Percentiles rank a stretch among this genome's conserved stretches.
Evolutionary conservation across 2,797 vertebrate genomes (phyloP).

Genomic region (Zalophus californianus): DNA sequence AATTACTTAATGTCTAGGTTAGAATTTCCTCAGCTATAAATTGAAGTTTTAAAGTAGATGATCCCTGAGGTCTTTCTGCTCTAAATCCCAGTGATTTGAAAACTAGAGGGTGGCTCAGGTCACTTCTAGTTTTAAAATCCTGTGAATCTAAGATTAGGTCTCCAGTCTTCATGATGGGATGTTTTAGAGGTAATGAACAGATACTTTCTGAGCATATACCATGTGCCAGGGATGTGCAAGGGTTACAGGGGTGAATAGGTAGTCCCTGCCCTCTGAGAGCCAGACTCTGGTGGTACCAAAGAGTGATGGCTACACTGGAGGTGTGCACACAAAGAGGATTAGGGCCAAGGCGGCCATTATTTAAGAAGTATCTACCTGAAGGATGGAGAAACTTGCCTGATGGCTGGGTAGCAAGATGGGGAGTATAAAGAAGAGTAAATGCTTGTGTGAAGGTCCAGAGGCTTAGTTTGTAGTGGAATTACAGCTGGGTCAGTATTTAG

Average conservation of each 20-base stretch:
- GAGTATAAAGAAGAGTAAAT: not conserved
- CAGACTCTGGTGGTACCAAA: not conserved
- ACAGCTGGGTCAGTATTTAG: not conserved
- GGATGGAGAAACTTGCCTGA: not conserved
- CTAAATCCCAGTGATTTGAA: not conserved
- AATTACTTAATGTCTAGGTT: not conserved
- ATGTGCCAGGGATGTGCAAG: not conserved
- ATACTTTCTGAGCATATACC: not conserved
- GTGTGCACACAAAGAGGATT: not conserved
- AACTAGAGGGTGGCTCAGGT: not conserved
- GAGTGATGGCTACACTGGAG: not conserved
- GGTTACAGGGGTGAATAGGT: not conserved
- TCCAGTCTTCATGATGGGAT: not conserved
- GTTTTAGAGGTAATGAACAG: not conserved
- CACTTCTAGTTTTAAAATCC: slow-evolving; percentile 31
- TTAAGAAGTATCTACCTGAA: not conserved
- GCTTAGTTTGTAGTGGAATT: not conserved
- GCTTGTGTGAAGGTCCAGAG: not conserved
- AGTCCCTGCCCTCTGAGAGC: not conserved
- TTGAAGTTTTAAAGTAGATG: slow-evolving; percentile 27
- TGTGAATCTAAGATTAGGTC: not conserved
- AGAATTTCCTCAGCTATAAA: not conserved
- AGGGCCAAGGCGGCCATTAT: not conserved
- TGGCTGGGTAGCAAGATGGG: not conserved
- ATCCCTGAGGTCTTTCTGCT: not conserved